Evolutionary conservation across 2,888 invertebrate species (phyloP).

Genomic region (Diadromus collaris): DNA sequence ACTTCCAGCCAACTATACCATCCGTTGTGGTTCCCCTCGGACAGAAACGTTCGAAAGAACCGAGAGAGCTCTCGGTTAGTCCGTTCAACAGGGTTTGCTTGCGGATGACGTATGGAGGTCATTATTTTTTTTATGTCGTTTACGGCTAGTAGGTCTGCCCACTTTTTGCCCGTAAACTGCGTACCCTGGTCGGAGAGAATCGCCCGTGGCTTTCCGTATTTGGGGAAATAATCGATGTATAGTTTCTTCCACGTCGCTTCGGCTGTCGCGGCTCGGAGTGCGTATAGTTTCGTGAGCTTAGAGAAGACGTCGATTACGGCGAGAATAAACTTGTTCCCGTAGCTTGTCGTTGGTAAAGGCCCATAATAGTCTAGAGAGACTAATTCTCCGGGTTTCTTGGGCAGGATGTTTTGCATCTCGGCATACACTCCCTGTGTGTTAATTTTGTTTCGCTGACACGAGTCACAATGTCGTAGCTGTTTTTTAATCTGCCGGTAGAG

Average conservation of each 20-base stretch:
- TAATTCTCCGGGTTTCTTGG: not conserved
- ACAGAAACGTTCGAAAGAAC: not conserved
- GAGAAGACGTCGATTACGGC: not conserved
- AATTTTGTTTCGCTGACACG: slow-evolving; percentile 22
- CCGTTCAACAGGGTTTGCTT: not conserved
- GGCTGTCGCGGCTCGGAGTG: too few species aligned
- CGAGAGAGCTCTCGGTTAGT: not conserved
- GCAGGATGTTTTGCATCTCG: not conserved
- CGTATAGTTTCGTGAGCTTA: too few species aligned
- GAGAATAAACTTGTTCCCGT: not conserved
- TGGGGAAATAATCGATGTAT: not conserved
- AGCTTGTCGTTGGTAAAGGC: not conserved
- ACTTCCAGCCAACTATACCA: too few species aligned
- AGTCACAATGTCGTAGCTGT: not conserved
- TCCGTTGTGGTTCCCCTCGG: too few species aligned
- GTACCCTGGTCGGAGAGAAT: slow-evolving; percentile 7
- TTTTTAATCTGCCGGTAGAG: not conserved
- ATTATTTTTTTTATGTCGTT: not conserved
- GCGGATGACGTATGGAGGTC: not conserved
- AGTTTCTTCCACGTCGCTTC: too few species aligned
- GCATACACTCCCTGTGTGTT: not conserved
- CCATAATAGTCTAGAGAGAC: not conserved
- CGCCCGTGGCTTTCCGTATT: not conserved
- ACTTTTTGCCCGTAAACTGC: not conserved
- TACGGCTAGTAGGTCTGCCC: not conserved